phyloP scores from a whole-genome alignment of 2,888 invertebrate species.

The Papilio demoleus region DNA sequence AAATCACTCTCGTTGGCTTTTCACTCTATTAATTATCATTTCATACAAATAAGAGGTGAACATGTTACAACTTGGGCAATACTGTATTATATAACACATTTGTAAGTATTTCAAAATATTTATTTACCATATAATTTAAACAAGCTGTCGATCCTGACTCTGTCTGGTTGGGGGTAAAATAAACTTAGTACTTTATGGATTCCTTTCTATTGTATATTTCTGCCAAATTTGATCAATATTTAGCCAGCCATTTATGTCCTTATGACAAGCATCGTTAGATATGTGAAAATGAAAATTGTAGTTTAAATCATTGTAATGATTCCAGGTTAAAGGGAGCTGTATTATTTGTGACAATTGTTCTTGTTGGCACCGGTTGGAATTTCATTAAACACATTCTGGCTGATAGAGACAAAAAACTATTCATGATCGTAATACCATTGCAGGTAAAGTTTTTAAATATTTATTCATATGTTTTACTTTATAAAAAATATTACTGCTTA shows the following conservation, averaged over 20 bases:
- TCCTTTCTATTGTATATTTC: too few relatives aligned
- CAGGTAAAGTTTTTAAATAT: conserved; percentile 85
- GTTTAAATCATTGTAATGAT: conserved; percentile 41
- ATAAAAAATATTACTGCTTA: not conserved
- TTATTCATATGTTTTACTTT: not conserved
- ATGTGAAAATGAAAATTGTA: too few relatives aligned
- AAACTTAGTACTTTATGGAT: too few relatives aligned
- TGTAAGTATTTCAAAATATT: conserved; percentile 84
- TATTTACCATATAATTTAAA: not conserved
- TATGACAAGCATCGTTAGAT: too few relatives aligned
- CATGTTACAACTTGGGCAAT: conserved; percentile 99
- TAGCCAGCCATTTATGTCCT: too few relatives aligned
- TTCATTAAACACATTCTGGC: conserved; percentile 99
- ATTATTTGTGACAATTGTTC: conserved; percentile 96
- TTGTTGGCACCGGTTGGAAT: conserved; percentile 99
- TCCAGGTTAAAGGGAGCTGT: conserved; percentile 94
- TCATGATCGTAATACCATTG: conserved; percentile 98
- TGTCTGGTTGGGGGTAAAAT: too few relatives aligned
- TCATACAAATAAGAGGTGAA: conserved; percentile 95
- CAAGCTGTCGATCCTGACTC: not conserved
- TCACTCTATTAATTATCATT: conserved; percentile 97
- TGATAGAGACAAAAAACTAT: conserved; percentile 97
- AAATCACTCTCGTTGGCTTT: conserved; percentile 96
- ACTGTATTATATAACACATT: conserved; percentile 98
- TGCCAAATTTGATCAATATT: too few relatives aligned